These are phyloP conservation scores for Andrena praecox DNA, from an alignment of 2,888 invertebrate genomes.

Conservation along the genomic window DNA sequence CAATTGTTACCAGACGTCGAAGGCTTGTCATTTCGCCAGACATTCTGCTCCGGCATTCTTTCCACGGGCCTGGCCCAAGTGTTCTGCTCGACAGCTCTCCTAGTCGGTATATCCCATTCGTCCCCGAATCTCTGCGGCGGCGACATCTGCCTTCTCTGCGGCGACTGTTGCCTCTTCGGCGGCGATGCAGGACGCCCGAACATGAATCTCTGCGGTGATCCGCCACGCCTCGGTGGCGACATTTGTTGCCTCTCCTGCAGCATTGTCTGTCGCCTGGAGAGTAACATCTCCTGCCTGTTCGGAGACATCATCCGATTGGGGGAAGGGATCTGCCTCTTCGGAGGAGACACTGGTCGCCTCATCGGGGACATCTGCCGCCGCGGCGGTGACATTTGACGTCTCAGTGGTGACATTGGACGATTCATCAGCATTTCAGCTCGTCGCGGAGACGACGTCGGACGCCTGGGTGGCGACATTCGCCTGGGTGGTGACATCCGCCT, in stretches of 20 bases:
- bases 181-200: conserved; percentile 51
- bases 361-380: conserved; percentile 55
- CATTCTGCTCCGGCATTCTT: conserved; percentile 33
- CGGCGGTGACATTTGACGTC: conserved; percentile 49
- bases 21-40: conserved; percentile 63
- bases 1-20: conserved; percentile 59
- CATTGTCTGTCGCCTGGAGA: conserved; percentile 55
- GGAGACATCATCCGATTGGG: conserved; percentile 62
- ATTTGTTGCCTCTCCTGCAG: conserved; percentile 46
- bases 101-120: conserved; percentile 82
- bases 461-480: conserved; percentile 54
- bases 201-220: conserved; percentile 45
- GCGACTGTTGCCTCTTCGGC: conserved; percentile 57
- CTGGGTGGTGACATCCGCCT: conserved; percentile 52
- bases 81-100: conserved; percentile 75
- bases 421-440: conserved; percentile 32
- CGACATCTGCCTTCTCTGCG: conserved; percentile 66
- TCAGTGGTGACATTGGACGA: conserved; percentile 62
- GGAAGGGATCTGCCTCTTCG: conserved; percentile 64
- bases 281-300: conserved; percentile 51
- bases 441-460: conserved; percentile 52
- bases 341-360: conserved; percentile 63
- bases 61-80: conserved; percentile 52
- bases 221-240: conserved; percentile 46
- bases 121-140: conserved; percentile 74